Base-by-base conservation (phyloP, 2,888 invertebrate species). In the Plagodis pulveraria region DNA sequence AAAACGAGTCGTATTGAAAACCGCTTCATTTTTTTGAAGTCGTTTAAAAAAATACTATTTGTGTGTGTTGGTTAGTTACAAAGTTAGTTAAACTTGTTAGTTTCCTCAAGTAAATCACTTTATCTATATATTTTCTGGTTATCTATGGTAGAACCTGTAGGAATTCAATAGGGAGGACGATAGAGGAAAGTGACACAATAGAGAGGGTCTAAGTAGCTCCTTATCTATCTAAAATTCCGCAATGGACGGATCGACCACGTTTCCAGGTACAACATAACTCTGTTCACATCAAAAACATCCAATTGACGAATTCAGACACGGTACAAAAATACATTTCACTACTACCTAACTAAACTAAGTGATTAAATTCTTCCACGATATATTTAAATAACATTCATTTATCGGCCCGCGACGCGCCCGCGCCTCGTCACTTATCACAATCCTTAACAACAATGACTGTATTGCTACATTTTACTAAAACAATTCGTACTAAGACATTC, bases 321-420 rank as follows among this genome's bases (percentile, higher is more conserved):
- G 77, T 91, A 91, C 84, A 91, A 91, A 91, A 91, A 91, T 91
- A 91, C 84, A 85, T 88, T 80, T 88, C 80, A 74, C 86, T 89
- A 89, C 84, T 70, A 79, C 73, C 84, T 87, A 87, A 84, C 77
- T 86, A 82, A 88, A 87, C 84, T 87, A 86, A 79, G 76, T 69
- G 73, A 73, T 70, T 78, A 80, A 77, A 79, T 78, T 81, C 74
- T 76, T 77, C 69, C 56, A 60, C 57, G 58, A 59, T 70, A 66
- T 67, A 72, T 62, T 62, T 10, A 40, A 40, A 40, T 68, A 69
- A 59, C 65, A 63, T 67, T 63, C 55, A 59, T 65, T 40, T 55
- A 50, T 58, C 66, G 69, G 69, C 70, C 78, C 80, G 81, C 81
- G 80, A 74, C 76, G 66, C 78, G 69, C 83, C 83, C 85, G 81